Evolutionary conservation across 53 echinoderm and acorn worm genomes (phyloP).

Genomic region (Echinometra lucunter): DNA sequence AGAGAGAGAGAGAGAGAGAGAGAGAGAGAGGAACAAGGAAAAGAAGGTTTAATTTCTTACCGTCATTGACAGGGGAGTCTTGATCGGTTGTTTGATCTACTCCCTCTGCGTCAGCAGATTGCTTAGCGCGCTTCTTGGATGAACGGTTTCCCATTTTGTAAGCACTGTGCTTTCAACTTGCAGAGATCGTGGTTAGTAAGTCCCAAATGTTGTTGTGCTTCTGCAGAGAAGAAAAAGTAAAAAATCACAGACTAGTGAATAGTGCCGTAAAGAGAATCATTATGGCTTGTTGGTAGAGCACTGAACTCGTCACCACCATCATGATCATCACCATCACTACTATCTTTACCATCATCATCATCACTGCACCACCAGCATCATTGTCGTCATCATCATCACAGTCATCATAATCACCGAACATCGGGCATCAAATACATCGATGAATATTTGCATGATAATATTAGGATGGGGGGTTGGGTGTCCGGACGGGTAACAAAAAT

Average conservation of each 20-base stretch:
- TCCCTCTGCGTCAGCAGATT: not conserved
- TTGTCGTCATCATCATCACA: too few species aligned
- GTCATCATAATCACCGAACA: too few species aligned
- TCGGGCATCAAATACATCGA: too few species aligned
- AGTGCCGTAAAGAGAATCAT: not conserved
- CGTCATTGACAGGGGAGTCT: not conserved
- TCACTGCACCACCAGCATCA: too few species aligned
- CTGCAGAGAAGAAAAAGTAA: not conserved
- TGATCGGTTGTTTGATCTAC: not conserved
- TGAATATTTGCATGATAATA: too few species aligned
- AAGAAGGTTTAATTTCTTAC: not conserved
- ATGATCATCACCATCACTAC: too few species aligned
- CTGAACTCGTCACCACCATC: too few species aligned
- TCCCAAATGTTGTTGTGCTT: not conserved
- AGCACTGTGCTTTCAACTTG: not conserved
- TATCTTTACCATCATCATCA: too few species aligned
- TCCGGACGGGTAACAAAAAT: too few species aligned
- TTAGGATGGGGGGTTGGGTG: too few species aligned
- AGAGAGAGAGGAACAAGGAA: not conserved
- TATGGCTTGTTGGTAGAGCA: too few species aligned
- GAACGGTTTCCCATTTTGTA: conserved; percentile 19
- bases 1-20: too few species aligned
- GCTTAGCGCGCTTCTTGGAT: conserved; percentile 14
- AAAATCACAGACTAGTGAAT: not conserved
- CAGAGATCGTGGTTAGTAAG: not conserved